phyloP scores from a whole-genome alignment of 2,113 vertebrate species.

The Chunga burmeisteri region DNA sequence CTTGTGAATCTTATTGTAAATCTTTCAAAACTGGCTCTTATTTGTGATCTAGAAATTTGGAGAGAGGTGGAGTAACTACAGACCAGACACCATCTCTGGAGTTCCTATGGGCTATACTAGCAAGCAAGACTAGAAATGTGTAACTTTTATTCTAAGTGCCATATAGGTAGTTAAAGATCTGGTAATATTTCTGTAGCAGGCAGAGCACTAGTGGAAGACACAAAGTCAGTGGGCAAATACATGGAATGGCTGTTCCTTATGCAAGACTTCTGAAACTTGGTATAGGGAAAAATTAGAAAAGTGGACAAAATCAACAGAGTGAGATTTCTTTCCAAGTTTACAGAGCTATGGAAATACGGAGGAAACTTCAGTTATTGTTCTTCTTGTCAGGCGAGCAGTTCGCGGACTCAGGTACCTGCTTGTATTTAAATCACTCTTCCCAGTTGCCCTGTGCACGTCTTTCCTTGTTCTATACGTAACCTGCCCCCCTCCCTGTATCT shows the following conservation, averaged over 20 bases:
- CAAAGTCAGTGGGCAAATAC: not conserved
- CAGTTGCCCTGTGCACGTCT: not conserved
- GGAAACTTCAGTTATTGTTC: not conserved
- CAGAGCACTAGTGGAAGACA: not conserved
- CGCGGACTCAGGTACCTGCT: not conserved
- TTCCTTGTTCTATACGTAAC: not conserved
- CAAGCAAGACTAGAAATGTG: not conserved
- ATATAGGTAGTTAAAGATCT: not conserved
- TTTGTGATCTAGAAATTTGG: not conserved
- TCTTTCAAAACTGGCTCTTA: not conserved
- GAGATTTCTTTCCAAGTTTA: not conserved
- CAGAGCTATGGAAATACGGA: not conserved
- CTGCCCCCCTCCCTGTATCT: not conserved
- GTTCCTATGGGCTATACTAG: not conserved
- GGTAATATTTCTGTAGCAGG: not conserved
- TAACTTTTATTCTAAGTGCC: not conserved
- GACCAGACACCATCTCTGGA: not conserved
- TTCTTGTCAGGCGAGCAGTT: not conserved
- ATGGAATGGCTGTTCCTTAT: not conserved
- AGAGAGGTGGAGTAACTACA: not conserved
- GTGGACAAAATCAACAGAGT: not conserved
- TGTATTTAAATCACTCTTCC: not conserved
- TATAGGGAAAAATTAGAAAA: not conserved
- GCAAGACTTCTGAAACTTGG: not conserved
- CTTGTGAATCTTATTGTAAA: not conserved